Evolutionary conservation across 92 coral and sea anemone genomes (phyloP).

Genomic region (Epizoanthus ramosus): DNA sequence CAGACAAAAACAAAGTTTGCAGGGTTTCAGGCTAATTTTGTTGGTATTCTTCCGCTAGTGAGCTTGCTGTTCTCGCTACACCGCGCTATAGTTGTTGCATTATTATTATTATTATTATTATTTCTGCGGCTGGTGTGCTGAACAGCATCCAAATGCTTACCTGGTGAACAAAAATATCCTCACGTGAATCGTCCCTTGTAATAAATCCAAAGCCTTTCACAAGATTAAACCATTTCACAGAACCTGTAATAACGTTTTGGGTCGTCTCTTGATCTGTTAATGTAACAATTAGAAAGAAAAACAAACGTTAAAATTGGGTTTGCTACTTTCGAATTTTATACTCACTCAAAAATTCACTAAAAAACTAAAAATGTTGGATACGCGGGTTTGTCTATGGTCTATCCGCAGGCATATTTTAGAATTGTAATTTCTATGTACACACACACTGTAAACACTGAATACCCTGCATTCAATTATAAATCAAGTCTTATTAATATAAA

Average conservation of each 20-base stretch:
- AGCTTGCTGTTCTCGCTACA: background rate
- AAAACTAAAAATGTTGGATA: too few species aligned
- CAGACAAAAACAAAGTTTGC: background rate
- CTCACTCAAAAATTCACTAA: too few species aligned
- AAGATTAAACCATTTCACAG: slow-evolving; percentile 93
- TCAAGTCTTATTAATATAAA: slow-evolving; percentile 14
- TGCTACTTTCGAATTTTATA: background rate
- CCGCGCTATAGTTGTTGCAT: background rate
- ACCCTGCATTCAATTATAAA: slow-evolving; percentile 2
- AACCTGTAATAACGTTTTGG: slow-evolving; percentile 57
- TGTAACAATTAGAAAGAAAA: background rate
- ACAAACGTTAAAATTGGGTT: background rate
- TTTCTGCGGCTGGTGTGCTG: background rate
- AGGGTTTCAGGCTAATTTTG: background rate
- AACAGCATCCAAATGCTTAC: slow-evolving; percentile 45
- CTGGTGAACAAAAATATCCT: slow-evolving; percentile 93
- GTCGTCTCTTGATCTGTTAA: slow-evolving; percentile 30
- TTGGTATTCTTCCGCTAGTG: background rate
- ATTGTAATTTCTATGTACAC: background rate
- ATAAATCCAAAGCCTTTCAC: slow-evolving; percentile 96
- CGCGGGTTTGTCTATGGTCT: too few species aligned
- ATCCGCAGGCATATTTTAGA: background rate
- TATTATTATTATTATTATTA: too few species aligned
- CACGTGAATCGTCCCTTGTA: slow-evolving; percentile 78
- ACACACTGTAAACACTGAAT: slow-evolving; percentile 6